Evolutionary conservation across 2,888 invertebrate genomes (phyloP), one percentile per base, ranked within the genome.

Genomic region (Orgyia antiqua): DNA sequence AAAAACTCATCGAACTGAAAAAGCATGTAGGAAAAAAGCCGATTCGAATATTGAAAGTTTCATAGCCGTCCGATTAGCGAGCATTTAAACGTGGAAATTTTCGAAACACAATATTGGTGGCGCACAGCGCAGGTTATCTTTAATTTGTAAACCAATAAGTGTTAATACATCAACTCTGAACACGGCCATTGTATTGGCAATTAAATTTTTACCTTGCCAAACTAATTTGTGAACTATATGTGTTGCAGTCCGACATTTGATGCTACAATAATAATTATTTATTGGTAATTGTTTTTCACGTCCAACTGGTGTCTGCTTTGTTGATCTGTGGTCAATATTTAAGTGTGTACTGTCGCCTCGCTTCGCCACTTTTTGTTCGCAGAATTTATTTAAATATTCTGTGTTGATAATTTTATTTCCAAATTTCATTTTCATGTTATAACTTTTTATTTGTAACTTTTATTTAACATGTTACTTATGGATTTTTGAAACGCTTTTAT

Each of bases 121-220:
- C 49, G 49, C 59, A 58, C 63, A 29, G 63, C 13, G 65, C 50
- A 58, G 55, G 71, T 69, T 70, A 78, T 76, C 76, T 87, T 83
- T 77, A 83, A 82, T 82, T 78, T 78, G 80, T 75, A 71, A 82
- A 77, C 73, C 82, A 83, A 86, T 83, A 82, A 83, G 82, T 82
- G 78, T 82, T 78, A 79, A 83, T 82, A 79, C 75, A 76, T 83
- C 83, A 83, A 63, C 44, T 27, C 63, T 69, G 55, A 54, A 55
- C 59, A 58, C 43, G 51, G 43, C 58, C 51, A 57, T 52, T 51
- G 56, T 49, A 58, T 56, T 50, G 58, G 58, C 52, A 51, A 55
- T 75, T 64, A 72, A 75, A 79, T 77, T 83, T 71, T 68, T 55
- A 46, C 54, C 52, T 54, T 63, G 72, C 68, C 76, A 72, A 73